phyloP scores from a whole-genome alignment of 2,797 vertebrate species.

The Chelon auratus region DNA sequence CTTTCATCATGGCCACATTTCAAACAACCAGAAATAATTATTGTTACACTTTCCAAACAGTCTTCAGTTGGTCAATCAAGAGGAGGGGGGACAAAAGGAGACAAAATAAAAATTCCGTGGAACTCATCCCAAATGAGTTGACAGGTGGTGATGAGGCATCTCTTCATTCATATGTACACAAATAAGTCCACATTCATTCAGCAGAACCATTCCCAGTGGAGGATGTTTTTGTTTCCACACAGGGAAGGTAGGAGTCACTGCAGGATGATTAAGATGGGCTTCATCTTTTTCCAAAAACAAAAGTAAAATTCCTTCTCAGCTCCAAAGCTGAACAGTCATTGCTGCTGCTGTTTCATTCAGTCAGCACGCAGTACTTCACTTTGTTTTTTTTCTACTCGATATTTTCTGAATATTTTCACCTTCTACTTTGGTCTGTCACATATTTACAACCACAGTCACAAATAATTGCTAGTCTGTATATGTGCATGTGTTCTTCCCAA shows the following conservation, averaged over 20 bases:
- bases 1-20: neutral
- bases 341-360: constrained; percentile 43
- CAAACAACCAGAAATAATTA: neutral
- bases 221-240: constrained; percentile 1
- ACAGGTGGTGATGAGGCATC: neutral
- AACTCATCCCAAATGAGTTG: neutral
- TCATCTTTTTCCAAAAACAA: constrained; percentile 20
- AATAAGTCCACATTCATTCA: constrained; percentile 60
- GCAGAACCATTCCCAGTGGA: constrained; percentile 20
- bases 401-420: constrained; percentile 23
- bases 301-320: constrained; percentile 28
- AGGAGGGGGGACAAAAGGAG: no score
- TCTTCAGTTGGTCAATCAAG: constrained; percentile 2
- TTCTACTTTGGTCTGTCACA: constrained; percentile 57
- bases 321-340: constrained; percentile 35
- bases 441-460: constrained; percentile 62
- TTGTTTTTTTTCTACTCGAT: constrained; percentile 6
- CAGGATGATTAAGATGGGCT: constrained; percentile 9
- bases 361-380: constrained; percentile 21
- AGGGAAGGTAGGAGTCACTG: constrained; percentile 2
- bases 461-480: constrained; percentile 29
- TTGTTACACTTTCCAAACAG: neutral
- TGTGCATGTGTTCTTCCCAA: constrained; percentile 19
- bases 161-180: constrained; percentile 41
- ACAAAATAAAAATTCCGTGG: neutral